Evolutionary conservation across 2,888 invertebrate genomes (phyloP), one percentile per base, ranked within the genome.

Genomic region (Hemicrepidius hirtus): DNA sequence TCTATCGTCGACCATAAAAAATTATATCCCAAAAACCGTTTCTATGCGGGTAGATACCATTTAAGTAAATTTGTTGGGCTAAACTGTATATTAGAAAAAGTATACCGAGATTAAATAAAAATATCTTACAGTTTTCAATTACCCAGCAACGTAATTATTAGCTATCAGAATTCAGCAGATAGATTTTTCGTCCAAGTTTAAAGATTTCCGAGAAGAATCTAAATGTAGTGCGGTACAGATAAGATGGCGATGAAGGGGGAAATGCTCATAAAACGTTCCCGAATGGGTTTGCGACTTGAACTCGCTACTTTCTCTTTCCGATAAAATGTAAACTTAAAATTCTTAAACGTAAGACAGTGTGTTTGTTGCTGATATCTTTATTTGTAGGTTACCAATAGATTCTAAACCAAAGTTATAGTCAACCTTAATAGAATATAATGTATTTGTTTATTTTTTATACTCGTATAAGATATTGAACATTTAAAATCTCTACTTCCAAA

Each of bases 201-300:
- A 21, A 53, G 21, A 49, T 21, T 53, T 53, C 28, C 1, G 4
- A 4, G 12, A 28, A 21, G 53, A 50, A 53, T 21, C 24, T 53
- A 18, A 53, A 53, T 53, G 53, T 28, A 21, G 53, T 53, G 53
- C 28, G 53, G 53, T 28, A 53, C 12, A 21, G 53, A 53, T 53
- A 53, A 53, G 53, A 21, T 53, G 53, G 7, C 24, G 53, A 28
- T 13, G 53, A 53, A 53, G 53, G 53, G 28, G 53, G 28, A 44
- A 53, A 53, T 28, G 28, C 21, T 21, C 53, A 53, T 53, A 53
- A 53, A 53, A 53, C 28, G 28, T n/a, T 53, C 53, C 7, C 12
- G 9, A 53, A 53, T 21, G 28, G 21, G 28, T 28, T 44, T 18
- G 44, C 28, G 12, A n/a, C 53, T 53, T 28, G 13, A 53, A 24